Conservation (phyloP, 1,140 invertebrate genomes). For the Bombus soroeensis region DNA sequence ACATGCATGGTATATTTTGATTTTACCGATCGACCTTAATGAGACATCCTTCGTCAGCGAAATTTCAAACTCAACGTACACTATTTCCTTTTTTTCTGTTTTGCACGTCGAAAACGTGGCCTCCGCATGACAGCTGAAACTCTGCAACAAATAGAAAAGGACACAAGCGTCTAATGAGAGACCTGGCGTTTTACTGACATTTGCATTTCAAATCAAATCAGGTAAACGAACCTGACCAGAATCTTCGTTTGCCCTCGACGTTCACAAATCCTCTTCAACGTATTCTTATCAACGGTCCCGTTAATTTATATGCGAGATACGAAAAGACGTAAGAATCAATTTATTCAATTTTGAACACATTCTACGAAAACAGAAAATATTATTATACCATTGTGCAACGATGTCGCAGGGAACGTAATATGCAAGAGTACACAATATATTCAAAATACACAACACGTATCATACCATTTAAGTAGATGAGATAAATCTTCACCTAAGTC, state of each 20-base stretch:
- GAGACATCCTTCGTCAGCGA: background rate
- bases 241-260: constrained; percentile 17
- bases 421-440: too few relatives aligned
- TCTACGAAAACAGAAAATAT: background rate
- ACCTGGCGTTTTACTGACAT: constrained; percentile 45
- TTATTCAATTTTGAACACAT: background rate
- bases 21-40: constrained; percentile 24
- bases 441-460: too few relatives aligned
- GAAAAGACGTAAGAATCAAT: background rate
- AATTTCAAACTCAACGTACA: background rate
- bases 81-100: too few relatives aligned
- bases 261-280: background rate
- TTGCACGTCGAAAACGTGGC: background rate
- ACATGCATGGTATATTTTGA: background rate
- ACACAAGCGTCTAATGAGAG: constrained; percentile 39
- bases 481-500: too few relatives aligned
- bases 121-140: background rate
- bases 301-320: background rate
- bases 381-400: background rate
- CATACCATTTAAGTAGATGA: too few relatives aligned
- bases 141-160: constrained; percentile 4
- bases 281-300: background rate
- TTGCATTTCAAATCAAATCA: constrained; percentile 58
- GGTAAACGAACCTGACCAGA: constrained; percentile 51
- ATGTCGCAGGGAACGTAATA: too few relatives aligned